These are phyloP conservation scores for Cryptus armator DNA, from an alignment of 2,888 invertebrate genomes.

Conservation along the genomic window DNA sequence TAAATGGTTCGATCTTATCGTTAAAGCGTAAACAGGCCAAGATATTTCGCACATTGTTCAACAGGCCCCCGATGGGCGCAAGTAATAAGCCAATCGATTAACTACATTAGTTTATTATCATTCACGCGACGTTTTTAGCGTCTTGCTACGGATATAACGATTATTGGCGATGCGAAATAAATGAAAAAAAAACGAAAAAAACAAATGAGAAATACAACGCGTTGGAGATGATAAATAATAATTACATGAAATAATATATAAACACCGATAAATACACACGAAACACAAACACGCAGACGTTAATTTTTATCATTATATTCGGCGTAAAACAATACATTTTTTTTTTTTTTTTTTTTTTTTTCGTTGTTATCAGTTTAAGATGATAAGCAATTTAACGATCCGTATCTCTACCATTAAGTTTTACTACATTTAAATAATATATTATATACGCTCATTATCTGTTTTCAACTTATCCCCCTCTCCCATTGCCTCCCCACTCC, in stretches of 20 bases:
- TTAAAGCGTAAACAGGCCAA: constrained; percentile 48
- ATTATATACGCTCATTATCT: constrained; percentile 79
- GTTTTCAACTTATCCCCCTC: constrained; percentile 77
- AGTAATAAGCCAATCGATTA: constrained; percentile 48
- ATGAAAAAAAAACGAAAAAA: constrained; percentile 11
- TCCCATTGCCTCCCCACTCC: constrained; percentile 59
- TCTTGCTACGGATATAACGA: constrained; percentile 62
- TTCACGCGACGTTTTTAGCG: constrained; percentile 48
- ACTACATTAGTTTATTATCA: constrained; percentile 61
- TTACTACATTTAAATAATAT: constrained; percentile 80
- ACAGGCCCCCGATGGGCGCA: constrained; percentile 44
- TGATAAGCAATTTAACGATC: constrained; percentile 67
- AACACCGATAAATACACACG: constrained; percentile 30
- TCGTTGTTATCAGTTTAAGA: constrained; percentile 65
- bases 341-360: constrained; percentile 58
- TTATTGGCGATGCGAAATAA: constrained; percentile 41
- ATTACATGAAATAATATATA: constrained; percentile 62
- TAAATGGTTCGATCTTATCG: constrained; percentile 28
- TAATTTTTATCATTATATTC: constrained; percentile 30
- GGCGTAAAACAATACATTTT: constrained; percentile 29
- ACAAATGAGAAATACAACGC: not conserved
- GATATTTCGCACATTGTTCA: constrained; percentile 40
- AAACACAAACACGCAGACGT: constrained; percentile 46
- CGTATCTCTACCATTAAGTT: constrained; percentile 82
- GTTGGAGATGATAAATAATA: constrained; percentile 38